Conservation (phyloP, 2,797 vertebrate genomes). For the Hirundo rustica region DNA sequence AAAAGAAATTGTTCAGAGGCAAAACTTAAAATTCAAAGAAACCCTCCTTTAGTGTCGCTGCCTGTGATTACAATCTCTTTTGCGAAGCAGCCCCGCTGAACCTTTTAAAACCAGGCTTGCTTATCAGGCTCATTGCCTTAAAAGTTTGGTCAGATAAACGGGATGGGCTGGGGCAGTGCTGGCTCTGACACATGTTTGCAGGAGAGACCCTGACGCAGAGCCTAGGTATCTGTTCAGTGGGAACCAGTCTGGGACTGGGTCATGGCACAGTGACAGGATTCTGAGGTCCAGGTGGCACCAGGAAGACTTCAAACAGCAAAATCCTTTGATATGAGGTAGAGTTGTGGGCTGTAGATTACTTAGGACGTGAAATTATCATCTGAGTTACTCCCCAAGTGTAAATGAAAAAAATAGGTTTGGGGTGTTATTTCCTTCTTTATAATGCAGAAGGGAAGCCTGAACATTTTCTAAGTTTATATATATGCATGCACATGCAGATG, state of each 20-base stretch:
- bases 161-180: not conserved
- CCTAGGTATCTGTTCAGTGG: not conserved
- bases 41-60: not conserved
- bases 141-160: not conserved
- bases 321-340: not conserved
- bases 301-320: not conserved
- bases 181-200: not conserved
- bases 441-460: not conserved
- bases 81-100: not conserved
- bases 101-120: not conserved
- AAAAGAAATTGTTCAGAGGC: conserved; percentile 27
- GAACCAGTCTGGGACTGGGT: not conserved
- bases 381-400: not conserved
- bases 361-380: not conserved
- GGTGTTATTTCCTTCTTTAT: not conserved
- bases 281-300: not conserved
- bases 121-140: not conserved
- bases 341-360: not conserved
- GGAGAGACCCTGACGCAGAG: accelerated
- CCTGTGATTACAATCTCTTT: not conserved
- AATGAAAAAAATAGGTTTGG: not conserved
- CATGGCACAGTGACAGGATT: not conserved
- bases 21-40: conserved; percentile 1
- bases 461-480: not conserved
- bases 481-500: not conserved